Conservation (phyloP, 2,113 vertebrate species). For the Platycercus adscitus region DNA sequence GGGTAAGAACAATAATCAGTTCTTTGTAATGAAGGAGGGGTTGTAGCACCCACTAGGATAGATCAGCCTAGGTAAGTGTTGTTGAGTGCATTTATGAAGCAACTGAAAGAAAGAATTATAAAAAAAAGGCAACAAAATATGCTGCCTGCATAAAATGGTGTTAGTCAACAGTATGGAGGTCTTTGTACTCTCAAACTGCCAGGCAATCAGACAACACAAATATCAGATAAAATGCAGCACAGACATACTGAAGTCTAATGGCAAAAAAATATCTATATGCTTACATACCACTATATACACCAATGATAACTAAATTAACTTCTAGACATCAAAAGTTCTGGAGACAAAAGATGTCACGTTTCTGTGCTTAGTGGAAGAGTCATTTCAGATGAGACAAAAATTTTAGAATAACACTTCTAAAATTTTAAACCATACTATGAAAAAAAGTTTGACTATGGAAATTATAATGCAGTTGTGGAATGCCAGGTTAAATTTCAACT, state of each 20-base stretch:
- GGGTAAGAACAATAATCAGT: neutral
- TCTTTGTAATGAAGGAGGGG: rapidly evolving
- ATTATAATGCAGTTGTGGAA: neutral
- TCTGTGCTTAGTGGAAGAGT: neutral
- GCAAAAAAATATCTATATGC: neutral
- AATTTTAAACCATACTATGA: neutral
- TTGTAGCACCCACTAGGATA: neutral
- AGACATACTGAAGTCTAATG: neutral
- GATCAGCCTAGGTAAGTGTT: neutral
- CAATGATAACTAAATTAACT: neutral
- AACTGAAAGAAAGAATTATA: neutral
- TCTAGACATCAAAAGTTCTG: neutral
- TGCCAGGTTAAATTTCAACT: neutral
- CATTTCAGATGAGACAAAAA: neutral
- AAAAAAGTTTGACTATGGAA: neutral
- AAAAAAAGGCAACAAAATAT: neutral
- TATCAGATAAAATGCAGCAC: neutral
- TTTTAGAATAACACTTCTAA: neutral
- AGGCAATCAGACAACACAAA: neutral
- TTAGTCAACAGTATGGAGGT: neutral
- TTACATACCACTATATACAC: neutral
- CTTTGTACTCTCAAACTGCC: neutral
- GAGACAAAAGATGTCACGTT: neutral
- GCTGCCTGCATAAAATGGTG: neutral
- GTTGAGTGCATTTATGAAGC: neutral